Conservation (phyloP, 2,888 invertebrate species). For the Sclerodermus sp. region DNA sequence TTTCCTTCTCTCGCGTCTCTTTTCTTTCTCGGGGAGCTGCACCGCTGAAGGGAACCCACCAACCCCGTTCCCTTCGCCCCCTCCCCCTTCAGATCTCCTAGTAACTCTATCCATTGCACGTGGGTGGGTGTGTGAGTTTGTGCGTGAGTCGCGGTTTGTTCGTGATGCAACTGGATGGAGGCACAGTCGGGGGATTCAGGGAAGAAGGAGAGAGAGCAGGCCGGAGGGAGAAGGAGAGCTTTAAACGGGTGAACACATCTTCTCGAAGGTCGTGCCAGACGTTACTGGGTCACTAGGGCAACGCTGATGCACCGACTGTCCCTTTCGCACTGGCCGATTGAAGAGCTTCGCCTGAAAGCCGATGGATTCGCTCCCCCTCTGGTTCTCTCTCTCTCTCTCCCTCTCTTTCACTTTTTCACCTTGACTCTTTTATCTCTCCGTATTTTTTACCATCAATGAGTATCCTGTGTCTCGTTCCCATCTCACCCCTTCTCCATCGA, state of each 20-base stretch:
- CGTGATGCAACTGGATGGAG: too few relatives aligned
- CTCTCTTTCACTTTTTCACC: not conserved
- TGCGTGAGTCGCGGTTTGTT: too few relatives aligned
- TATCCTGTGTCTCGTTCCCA: too few relatives aligned
- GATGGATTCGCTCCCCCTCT: not conserved
- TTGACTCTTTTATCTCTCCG: too few relatives aligned
- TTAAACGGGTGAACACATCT: constrained; percentile 36
- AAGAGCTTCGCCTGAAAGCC: not conserved
- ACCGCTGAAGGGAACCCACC: too few relatives aligned
- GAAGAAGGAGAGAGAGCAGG: constrained; percentile 6
- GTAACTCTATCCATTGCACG: too few relatives aligned
- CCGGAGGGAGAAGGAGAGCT: constrained; percentile 9
- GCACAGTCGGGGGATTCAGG: not conserved
- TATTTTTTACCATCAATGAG: too few relatives aligned
- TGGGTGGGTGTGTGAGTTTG: too few relatives aligned
- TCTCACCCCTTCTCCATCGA: too few relatives aligned
- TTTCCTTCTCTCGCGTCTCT: not conserved
- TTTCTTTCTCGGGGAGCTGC: not conserved
- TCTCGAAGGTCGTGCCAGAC: constrained; percentile 36
- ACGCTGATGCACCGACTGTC: constrained; percentile 19
- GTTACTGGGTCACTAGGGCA: constrained; percentile 38
- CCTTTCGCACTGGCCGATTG: constrained; percentile 7
- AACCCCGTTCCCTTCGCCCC: too few relatives aligned
- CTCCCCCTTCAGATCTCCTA: too few relatives aligned
- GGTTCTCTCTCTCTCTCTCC: not conserved